Base-by-base conservation (phyloP, 1,140 invertebrate genomes). In the Tetramorium alpestre region DNA sequence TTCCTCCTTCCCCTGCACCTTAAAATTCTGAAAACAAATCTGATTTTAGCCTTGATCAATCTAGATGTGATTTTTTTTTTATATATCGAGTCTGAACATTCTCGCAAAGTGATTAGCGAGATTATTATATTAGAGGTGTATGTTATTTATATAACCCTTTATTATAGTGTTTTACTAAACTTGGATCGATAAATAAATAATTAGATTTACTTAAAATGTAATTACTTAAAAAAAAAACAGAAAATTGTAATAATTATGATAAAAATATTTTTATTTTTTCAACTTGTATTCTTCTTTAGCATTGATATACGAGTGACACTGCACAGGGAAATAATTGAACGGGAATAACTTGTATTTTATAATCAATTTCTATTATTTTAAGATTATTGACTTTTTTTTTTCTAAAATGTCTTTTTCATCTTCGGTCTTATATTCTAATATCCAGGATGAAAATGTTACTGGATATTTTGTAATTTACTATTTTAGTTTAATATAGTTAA, bases 1-100 rank as follows among this genome's bases (percentile, higher is more conserved):
- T 95, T 70, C 94, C 94, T 13, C 94, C 94, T 3, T 95, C 95
- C 7, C 94, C 94, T 44, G 94, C 95, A 41, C 95, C 95, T 54
- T 95, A 89, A 84, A 87, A 7, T 58, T 72, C 13, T 0, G 51
- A 69, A 4, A 0, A 10, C 10, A 4, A 62, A 41, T 18, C 22
- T 64, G 33, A 0, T 16, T 80, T 69, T 1, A 18, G 25, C 13
- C 8, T 67, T 16, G 8, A 77, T 77, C 10, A 18, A 33, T 49
- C 4, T 41, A 49, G 7, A 54, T 67, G 4, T 67, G n/a, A 7
- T 8, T 54, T 69, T 28, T 69, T 44, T 69, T 33, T 0, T 41
- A 10, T 51, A 11, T 78, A 22, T 44, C 3, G 5, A 44, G 54
- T 25, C n/a, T 41, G 2, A 11, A 51, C 7, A 62, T 54, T 80